Evolutionary conservation across 2,888 invertebrate genomes (phyloP), one percentile per base, ranked within the genome.

Genomic region (Nomada goodeniana): DNA sequence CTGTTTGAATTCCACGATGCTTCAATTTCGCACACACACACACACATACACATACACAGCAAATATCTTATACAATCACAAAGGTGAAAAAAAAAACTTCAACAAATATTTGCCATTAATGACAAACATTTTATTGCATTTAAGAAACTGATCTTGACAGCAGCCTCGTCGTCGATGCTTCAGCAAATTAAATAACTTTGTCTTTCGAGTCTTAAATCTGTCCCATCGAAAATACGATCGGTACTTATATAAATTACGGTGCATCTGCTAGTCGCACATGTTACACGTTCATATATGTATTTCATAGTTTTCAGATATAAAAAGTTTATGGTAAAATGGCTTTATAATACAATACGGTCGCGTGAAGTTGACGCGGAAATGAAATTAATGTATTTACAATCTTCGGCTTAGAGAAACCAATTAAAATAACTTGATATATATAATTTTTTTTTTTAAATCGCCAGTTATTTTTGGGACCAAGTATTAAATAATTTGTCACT

Each of bases 381-480:
- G 75, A 81, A 77, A 78, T 82, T 73, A 86, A 84, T 50, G 50
- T 36, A 59, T 61, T 20, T 57, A 42, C 57, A 80, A 73, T 53
- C 76, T 70, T 84, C 68, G 53, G 65, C 77, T 57, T 79, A 61
- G 57, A 29, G 80, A 42, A 80, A 61, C 74, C 52, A 52, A 70
- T 36, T 61, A 72, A n/a, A 65, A 60, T 52, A 76, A 71, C n/a
- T 77, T 50, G 20, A 82, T 47, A 79, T 60, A 76, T 57, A 64
- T 57, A 53, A 23, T 13, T 18, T 26, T 76, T 76, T 42, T 29
- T 36, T 80, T 80, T 80, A 59, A 71, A 75, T 83, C 75, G 20
- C 59, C 61, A 74, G 61, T 80, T 82, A 76, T 76, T 88, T 89
- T 83, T 67, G 89, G 89, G 89, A 89, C 89, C 89, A 89, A 89